phyloP scores from a whole-genome alignment of 2,113 vertebrate genomes.

The Bubo bubo region DNA sequence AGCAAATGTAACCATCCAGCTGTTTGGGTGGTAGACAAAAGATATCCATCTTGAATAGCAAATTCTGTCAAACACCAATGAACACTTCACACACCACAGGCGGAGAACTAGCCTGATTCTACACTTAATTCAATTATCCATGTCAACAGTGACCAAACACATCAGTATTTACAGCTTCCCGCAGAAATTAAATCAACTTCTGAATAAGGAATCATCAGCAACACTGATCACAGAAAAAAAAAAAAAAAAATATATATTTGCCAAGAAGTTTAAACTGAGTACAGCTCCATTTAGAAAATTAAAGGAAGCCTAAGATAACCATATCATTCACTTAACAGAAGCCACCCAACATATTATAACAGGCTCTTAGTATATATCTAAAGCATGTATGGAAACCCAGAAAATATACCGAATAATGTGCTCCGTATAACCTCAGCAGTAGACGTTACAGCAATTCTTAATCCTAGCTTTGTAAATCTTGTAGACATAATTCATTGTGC shows the following conservation, averaged over 20 bases:
- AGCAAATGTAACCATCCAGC: not conserved
- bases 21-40: not conserved
- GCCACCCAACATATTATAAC: not conserved
- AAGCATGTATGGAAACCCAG: not conserved
- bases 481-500: not conserved
- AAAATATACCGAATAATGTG: not conserved
- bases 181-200: not conserved
- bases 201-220: not conserved
- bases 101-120: not conserved
- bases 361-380: not conserved
- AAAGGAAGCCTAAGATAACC: not conserved
- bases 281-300: not conserved
- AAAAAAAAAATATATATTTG: not conserved
- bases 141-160: not conserved
- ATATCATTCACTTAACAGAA: not conserved
- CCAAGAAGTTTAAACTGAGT: not conserved
- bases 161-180: not conserved
- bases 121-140: not conserved
- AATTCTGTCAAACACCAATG: not conserved
- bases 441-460: not conserved
- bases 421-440: not conserved
- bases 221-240: not conserved
- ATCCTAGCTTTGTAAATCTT: conserved; percentile 42
- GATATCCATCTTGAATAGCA: not conserved
- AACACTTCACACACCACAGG: not conserved